A percentile compares a stretch with the other conserved stretches of the same genome.
These are phyloP conservation scores for Antheraea assamensis DNA, from an alignment of 2,888 invertebrate species.

Conservation along the genomic window DNA sequence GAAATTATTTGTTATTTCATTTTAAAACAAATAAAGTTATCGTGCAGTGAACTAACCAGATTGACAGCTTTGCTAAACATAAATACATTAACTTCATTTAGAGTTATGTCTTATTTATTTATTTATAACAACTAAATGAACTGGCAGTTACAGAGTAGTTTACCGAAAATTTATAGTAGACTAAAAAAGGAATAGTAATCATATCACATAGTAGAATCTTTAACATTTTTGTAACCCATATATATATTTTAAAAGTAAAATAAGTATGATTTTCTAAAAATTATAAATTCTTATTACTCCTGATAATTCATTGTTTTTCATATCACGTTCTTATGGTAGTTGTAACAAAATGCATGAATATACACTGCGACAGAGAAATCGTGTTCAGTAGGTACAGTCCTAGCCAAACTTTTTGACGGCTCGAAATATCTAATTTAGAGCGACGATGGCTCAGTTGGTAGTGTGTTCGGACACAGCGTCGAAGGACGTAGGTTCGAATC, in stretches of 20 bases:
- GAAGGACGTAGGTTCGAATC: no score
- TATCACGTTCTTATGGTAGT: no score
- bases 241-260: no score
- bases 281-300: no score
- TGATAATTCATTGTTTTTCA: no score
- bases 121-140: neutral
- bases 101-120: neutral
- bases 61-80: constrained; percentile 21
- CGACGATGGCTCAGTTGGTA: no score
- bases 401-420: no score
- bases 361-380: neutral
- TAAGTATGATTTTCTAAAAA: no score
- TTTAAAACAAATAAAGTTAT: constrained; percentile 49
- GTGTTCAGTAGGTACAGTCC: neutral
- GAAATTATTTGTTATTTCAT: constrained; percentile 54
- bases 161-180: neutral
- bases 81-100: constrained; percentile 19
- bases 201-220: neutral
- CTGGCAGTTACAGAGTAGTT: neutral
- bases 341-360: neutral
- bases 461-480: no score
- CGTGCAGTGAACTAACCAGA: constrained; percentile 28
- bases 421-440: no score
- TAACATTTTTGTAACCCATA: neutral
- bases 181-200: neutral